Conservation (phyloP, 2,888 invertebrate species). For the Tethea ocularis region DNA sequence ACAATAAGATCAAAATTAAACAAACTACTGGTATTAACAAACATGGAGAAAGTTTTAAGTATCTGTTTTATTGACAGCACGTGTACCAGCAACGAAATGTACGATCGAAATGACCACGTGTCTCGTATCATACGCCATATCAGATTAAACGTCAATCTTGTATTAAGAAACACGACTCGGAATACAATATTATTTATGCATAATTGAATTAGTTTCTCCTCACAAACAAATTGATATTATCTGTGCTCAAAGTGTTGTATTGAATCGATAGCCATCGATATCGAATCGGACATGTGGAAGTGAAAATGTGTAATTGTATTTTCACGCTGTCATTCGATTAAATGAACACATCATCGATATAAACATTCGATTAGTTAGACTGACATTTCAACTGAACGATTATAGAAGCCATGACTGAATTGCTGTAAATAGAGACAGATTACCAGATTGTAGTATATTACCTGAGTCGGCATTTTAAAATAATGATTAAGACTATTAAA, state of each 20-base stretch:
- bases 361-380: background rate
- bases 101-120: background rate
- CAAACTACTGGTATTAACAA: conserved; percentile 2
- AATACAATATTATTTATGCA: conserved; percentile 11
- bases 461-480: no score
- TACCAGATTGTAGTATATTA: no score
- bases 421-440: background rate
- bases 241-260: conserved; percentile 3
- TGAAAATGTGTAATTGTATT: conserved; percentile 2
- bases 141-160: conserved; percentile 11
- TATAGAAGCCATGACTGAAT: background rate
- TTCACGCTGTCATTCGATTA: conserved; percentile 7
- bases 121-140: conserved; percentile 1
- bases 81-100: background rate
- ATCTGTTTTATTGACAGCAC: background rate
- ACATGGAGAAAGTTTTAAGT: conserved; percentile 1
- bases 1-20: background rate
- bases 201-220: conserved; percentile 9
- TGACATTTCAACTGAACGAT: background rate
- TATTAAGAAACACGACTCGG: conserved; percentile 8
- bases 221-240: background rate
- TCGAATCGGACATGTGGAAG: conserved; percentile 7
- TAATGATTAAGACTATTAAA: no score
- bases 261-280: background rate
- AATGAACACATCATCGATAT: background rate